Evolutionary conservation across 2,797 vertebrate genomes (phyloP).

Genomic region (Tamandua tetradactyla): DNA sequence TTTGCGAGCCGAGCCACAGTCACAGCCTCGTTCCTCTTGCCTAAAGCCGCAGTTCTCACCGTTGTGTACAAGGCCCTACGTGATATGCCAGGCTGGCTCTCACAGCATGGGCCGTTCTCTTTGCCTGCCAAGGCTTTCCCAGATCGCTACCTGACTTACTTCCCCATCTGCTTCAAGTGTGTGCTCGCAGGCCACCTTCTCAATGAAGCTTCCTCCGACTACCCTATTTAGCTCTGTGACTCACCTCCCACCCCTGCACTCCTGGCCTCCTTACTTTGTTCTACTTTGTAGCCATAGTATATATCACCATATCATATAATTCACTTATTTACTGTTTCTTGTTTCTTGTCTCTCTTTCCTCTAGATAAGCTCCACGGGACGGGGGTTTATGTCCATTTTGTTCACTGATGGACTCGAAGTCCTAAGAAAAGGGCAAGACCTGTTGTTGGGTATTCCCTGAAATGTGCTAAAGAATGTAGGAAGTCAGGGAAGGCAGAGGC

Average conservation of each 20-base stretch:
- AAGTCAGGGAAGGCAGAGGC: neutral
- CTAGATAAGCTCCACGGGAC: neutral
- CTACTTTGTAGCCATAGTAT: neutral
- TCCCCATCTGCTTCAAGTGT: neutral
- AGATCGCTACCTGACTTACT: neutral
- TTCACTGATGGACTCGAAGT: neutral
- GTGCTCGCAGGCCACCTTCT: neutral
- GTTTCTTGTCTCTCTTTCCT: neutral
- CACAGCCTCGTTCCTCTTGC: neutral
- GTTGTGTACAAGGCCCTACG: rapidly evolving
- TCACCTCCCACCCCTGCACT: neutral
- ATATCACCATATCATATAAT: neutral
- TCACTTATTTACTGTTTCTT: neutral
- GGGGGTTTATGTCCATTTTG: neutral
- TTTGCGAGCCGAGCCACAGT: neutral
- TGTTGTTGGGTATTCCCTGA: neutral
- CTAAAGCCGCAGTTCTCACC: neutral
- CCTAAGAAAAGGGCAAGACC: neutral
- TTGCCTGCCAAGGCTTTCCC: neutral
- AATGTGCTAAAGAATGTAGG: neutral
- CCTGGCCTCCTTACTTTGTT: neutral
- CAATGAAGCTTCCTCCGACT: neutral
- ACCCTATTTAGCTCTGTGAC: neutral
- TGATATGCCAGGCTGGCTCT: neutral
- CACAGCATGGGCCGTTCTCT: neutral